These are phyloP conservation scores for Zele albiditarsus DNA, from an alignment of 2,888 invertebrate species.

Conservation along the genomic window DNA sequence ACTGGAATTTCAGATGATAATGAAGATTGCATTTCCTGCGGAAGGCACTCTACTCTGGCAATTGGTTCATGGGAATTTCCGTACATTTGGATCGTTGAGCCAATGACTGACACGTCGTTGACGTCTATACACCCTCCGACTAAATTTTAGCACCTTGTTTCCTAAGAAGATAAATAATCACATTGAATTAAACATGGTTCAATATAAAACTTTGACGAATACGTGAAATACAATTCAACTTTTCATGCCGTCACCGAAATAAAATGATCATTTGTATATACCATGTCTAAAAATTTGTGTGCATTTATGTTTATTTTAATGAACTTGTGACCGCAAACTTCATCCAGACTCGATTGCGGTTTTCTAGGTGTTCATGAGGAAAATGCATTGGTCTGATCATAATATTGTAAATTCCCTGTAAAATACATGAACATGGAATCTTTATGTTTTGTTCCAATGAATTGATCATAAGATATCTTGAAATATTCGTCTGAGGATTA, in stretches of 20 bases:
- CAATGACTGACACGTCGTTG: constrained; percentile 30
- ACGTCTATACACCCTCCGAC: constrained; percentile 21
- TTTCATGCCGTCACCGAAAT: neutral
- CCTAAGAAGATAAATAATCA: constrained; percentile 31
- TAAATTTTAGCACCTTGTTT: neutral
- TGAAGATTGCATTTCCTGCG: constrained; percentile 58
- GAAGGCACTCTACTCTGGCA: constrained; percentile 58
- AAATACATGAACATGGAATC: neutral
- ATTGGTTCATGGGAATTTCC: constrained; percentile 55
- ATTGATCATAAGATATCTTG: neutral
- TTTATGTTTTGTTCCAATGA: neutral
- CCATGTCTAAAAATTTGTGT: neutral
- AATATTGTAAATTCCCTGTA: neutral
- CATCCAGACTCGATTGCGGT: neutral
- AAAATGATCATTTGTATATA: neutral
- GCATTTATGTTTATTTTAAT: neutral
- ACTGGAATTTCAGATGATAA: constrained; percentile 60
- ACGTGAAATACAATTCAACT: neutral
- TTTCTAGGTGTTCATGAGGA: neutral
- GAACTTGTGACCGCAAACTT: constrained; percentile 46
- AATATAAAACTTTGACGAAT: neutral
- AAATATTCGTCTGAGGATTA: too few species aligned
- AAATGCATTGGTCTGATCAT: neutral
- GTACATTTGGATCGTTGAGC: constrained; percentile 35
- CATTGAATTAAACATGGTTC: neutral